Evolutionary conservation across 2,797 vertebrate genomes (phyloP).

Genomic region (Chaenodraco wilsoni): DNA sequence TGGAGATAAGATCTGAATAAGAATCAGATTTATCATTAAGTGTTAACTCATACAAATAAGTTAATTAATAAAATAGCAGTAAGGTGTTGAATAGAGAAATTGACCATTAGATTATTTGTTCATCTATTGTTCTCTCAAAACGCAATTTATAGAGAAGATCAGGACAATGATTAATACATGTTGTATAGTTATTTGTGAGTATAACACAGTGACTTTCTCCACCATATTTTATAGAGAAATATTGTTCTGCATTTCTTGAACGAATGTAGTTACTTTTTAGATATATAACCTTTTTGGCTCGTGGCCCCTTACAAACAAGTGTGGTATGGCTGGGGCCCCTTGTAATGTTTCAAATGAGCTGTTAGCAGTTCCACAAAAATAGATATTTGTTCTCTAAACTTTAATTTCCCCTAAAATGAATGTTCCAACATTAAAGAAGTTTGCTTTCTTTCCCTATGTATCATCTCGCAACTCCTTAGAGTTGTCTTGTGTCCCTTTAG

Average conservation of each 20-base stretch:
- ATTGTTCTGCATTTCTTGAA: background rate
- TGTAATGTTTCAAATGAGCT: no score
- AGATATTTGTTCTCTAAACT: no score
- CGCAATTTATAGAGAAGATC: background rate
- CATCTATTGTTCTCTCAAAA: background rate
- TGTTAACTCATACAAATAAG: background rate
- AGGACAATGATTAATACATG: background rate
- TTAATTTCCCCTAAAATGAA: no score
- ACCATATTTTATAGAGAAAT: background rate
- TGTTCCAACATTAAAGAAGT: no score
- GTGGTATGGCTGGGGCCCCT: no score
- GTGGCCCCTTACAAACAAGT: no score
- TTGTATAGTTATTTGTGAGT: background rate
- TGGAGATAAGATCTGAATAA: constrained; percentile 1
- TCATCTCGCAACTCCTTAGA: no score
- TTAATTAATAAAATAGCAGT: background rate
- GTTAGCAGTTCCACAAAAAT: no score
- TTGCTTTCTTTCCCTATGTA: no score
- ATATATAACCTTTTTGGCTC: background rate
- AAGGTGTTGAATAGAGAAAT: background rate
- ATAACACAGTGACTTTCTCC: background rate
- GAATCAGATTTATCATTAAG: background rate
- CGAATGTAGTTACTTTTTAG: background rate
- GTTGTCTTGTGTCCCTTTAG: background rate
- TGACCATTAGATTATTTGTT: background rate